A percentile compares a stretch with the other conserved stretches of the same genome.
These are phyloP conservation scores for Muschampia plurimacula DNA, from an alignment of 2,888 invertebrate genomes.

Conservation along the genomic window DNA sequence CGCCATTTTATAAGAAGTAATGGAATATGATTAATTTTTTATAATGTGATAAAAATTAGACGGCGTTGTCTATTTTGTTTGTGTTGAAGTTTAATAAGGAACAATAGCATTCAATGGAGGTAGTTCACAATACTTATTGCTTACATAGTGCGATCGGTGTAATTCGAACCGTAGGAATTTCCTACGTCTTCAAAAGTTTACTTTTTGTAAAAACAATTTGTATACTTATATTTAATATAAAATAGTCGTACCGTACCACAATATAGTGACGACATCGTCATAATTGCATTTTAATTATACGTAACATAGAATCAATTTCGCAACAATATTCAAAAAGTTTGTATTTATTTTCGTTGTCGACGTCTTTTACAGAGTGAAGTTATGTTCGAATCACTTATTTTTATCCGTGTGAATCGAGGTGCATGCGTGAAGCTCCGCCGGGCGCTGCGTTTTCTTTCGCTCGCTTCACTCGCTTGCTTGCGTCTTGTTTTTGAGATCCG, in stretches of 20 bases:
- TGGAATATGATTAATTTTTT: conserved; percentile 50
- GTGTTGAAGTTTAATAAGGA: conserved; percentile 12
- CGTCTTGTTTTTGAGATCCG: conserved; percentile 74
- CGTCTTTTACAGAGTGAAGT: not conserved
- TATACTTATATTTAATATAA: not conserved
- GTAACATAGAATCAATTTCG: not conserved
- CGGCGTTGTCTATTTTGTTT: conserved; percentile 11
- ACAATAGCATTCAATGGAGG: conserved; percentile 24
- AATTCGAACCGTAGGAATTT: conserved; percentile 22
- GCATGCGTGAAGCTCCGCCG: conserved; percentile 46
- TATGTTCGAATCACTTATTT: conserved; percentile 29
- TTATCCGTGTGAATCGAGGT: conserved; percentile 39
- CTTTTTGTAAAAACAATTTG: not conserved
- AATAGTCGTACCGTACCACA: not conserved
- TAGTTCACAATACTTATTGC: conserved; percentile 18
- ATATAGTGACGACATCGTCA: not conserved
- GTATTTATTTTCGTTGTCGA: not conserved
- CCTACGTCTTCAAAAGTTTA: conserved; percentile 5
- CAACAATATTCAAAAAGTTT: not conserved
- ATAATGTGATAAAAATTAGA: conserved; percentile 18
- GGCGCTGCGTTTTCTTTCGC: conserved; percentile 56
- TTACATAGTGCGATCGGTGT: conserved; percentile 13
- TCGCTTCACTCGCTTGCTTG: conserved; percentile 51
- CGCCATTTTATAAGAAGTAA: too few species aligned
- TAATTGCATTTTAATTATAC: not conserved